Base-by-base conservation (phyloP, 2,888 invertebrate species). In the Drosophila subsilvestris region DNA sequence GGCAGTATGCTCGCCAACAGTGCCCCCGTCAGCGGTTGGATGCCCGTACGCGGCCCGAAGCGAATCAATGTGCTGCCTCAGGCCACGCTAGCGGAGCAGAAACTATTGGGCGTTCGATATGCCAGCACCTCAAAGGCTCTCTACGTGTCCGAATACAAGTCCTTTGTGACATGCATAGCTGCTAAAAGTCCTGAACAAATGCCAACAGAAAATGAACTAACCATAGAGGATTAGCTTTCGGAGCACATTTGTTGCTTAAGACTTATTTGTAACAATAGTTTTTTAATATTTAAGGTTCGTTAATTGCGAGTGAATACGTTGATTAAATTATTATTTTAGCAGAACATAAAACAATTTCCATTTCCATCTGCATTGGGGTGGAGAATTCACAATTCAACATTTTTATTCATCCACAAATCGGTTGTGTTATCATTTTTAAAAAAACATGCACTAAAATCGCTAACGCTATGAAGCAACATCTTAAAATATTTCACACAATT, bases 1-100 rank as follows among this genome's bases (percentile, higher is more conserved):
- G 95, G 96, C 25, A 90, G 95, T 25, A 96, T 97, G 96, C 91
- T 95, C 6, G 92, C 93, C 22, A 97, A 97, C 91, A 93, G 93
- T 87, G 93, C 94, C 25, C 95, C 95, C 17, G 93, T 95, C 1
- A 94, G 94, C 14, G 95, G 94, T 37, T 96, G 96, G 96, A 95
- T 95, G 91, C 96, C 96, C 60, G 94, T 96, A 0, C 93, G 93
- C 79, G 95, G 94, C 6, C 86, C 90, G 50, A 90, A 89, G 57
- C 86, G 88, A 0, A 17, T 78, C 1, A 72, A 62, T 1, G n/a
- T 44, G 5, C 20, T 68, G 3, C 42, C 78, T 0, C 54, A 62
- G 25, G 43, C 68, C 9, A 56, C 73, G 32, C 32, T 51, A 10
- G 54, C 51, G 0, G 79, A 87, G 20, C 75, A 76, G 12, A 60